These are phyloP conservation scores for Knipowitschia caucasica DNA, from an alignment of 2,797 vertebrate genomes.

Conservation along the genomic window DNA sequence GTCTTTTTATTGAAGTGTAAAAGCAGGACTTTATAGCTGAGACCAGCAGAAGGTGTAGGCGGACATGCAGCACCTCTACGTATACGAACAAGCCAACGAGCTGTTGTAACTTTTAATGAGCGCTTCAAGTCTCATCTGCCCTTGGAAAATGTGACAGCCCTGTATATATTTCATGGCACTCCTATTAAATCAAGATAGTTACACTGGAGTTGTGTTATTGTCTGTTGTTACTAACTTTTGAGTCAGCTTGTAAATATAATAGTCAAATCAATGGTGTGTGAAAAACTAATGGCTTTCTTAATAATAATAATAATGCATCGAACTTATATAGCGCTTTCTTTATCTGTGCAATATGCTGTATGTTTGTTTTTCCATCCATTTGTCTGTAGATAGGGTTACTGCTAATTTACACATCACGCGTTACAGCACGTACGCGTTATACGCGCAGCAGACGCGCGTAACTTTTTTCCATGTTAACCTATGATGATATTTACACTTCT, in stretches of 20 bases:
- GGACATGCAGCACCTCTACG: constrained; percentile 35
- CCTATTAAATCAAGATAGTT: constrained; percentile 25
- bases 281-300: too few relatives aligned
- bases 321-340: too few relatives aligned
- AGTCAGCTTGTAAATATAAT: constrained; percentile 4
- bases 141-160: constrained; percentile 38
- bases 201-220: constrained; percentile 14
- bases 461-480: too few relatives aligned
- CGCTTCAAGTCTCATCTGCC: constrained; percentile 35
- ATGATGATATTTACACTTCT: too few relatives aligned
- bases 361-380: too few relatives aligned
- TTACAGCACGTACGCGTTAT: too few relatives aligned
- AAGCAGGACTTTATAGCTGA: constrained; percentile 48
- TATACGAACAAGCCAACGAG: constrained; percentile 40
- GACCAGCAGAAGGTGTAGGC: constrained; percentile 52
- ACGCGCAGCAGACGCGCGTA: too few relatives aligned
- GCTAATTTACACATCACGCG: too few relatives aligned
- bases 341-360: neutral
- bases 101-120: constrained; percentile 45
- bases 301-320: too few relatives aligned
- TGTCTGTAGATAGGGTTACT: too few relatives aligned
- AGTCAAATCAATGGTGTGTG: neutral
- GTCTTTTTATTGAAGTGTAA: constrained; percentile 54
- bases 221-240: neutral
- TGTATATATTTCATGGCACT: constrained; percentile 38